Evolutionary conservation across 2,113 vertebrate genomes (phyloP), one percentile per base, ranked within the genome.

Genomic region (Pogonocichla stellata): DNA sequence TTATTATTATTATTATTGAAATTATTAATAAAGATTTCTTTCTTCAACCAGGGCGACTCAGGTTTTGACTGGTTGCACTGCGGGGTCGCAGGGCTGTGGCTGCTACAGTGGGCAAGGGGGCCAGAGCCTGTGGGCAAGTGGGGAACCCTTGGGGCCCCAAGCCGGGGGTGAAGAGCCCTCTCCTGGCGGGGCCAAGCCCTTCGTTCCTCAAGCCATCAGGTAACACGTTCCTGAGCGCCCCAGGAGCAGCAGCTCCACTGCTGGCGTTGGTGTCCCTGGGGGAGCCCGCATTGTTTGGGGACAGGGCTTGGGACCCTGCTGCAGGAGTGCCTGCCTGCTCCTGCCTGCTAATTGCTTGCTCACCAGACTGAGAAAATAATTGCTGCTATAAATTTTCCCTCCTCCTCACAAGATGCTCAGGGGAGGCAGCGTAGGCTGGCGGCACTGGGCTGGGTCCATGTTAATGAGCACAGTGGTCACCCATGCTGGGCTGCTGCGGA

Each of bases 21-120:
- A 96, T 98, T 98, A 98, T 98, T 98, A 98, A 98, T 98, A 98
- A 98, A 98, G 97, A 97, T 97, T 98, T 98, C 98, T 98, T 98
- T 98, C 98, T 98, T 98, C 98, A 98, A 97, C 90, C 88, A 98
- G 97, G 95, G 91, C 13, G 80, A 70, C 86, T 96, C 92, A 80
- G 56, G 66, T 84, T 96, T 96, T 94, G 93, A 89, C 88, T 96
- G 91, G 92, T 77, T 3, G 51, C 14, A 50, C 58, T 1, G 9
- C 1, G 2, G 28, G 36, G 64, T 58, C 47, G 12, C 0, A 0
- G 48, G 26, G 70, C 54, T 0, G 1, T 1, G 38, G 58, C 25
- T 48, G 54, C 62, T 45, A 1, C 17, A 0, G 73, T 0, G 3
- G 42, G 12, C 13, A 45, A 45, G 51, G 73, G 80, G n/a, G 13